phyloP scores from a whole-genome alignment of 2,113 vertebrate genomes.

The Merops nubicus region DNA sequence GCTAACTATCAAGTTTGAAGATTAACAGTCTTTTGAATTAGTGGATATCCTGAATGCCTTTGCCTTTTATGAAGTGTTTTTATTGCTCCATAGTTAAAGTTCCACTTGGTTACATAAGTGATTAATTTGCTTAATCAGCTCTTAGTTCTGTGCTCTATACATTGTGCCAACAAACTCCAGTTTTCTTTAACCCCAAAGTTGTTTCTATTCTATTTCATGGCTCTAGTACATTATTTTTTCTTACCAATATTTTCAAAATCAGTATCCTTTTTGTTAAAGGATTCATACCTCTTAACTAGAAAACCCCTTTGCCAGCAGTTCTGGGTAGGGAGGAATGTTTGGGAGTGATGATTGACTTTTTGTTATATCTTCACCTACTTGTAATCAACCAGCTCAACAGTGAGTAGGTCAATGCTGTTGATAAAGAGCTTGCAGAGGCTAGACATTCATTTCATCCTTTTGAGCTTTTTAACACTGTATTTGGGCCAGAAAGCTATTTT shows the following conservation, averaged over 20 bases:
- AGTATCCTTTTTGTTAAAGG: not conserved
- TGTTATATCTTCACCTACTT: not conserved
- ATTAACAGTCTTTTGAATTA: slow-evolving; percentile 67
- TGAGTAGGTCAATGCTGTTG: not conserved
- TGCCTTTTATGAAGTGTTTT: slow-evolving; percentile 60
- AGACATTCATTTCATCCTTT: slow-evolving; percentile 10
- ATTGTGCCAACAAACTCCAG: slow-evolving; percentile 7
- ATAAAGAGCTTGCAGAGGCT: not conserved
- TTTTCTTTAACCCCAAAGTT: not conserved
- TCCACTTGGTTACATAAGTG: slow-evolving; percentile 61
- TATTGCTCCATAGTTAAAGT: slow-evolving; percentile 60
- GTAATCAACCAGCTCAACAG: not conserved
- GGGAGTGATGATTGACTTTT: not conserved
- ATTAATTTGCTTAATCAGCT: slow-evolving; percentile 63
- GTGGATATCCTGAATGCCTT: slow-evolving; percentile 55
- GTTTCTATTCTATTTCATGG: not conserved
- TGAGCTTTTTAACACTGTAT: not conserved
- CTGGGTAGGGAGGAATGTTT: not conserved
- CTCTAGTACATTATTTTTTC: not conserved
- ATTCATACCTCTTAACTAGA: not conserved
- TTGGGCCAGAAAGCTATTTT: not conserved
- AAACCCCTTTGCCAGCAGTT: not conserved
- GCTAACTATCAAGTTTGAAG: slow-evolving; percentile 64
- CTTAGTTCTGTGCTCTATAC: not conserved
- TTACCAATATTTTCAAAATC: not conserved